phyloP scores from a whole-genome alignment of 2,797 vertebrate species.

The Oreochromis grahami region DNA sequence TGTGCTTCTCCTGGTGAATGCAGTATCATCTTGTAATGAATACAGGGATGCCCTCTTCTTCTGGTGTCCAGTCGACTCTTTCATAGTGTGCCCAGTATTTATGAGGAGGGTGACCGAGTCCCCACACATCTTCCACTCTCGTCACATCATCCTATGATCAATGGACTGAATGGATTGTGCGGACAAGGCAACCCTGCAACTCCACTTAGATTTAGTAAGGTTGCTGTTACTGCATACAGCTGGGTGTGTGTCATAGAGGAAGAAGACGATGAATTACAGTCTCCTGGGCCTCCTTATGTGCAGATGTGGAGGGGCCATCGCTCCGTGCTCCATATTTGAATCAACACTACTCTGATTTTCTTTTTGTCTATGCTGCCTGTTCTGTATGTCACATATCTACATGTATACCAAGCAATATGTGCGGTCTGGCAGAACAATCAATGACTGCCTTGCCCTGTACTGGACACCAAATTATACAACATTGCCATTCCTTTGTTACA shows the following conservation, averaged over 20 bases:
- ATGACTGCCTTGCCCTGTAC: slow-evolving; percentile 30
- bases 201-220: neutral
- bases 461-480: slow-evolving; percentile 32
- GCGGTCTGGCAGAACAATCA: slow-evolving; percentile 28
- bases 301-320: neutral
- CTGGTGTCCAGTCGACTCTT: neutral
- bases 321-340: slow-evolving; percentile 6
- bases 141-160: neutral
- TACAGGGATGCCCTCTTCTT: neutral
- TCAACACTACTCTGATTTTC: neutral
- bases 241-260: neutral
- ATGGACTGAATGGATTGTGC: neutral
- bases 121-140: neutral
- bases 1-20: neutral
- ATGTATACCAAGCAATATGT: slow-evolving; percentile 68
- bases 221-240: slow-evolving; percentile 3
- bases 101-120: neutral
- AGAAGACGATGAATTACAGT: neutral
- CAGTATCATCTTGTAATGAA: neutral
- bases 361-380: slow-evolving; percentile 49
- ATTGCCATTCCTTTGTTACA: slow-evolving; percentile 46
- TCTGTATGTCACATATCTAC: slow-evolving; percentile 40
- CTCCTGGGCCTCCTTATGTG: neutral
- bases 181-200: neutral
- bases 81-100: slow-evolving; percentile 5